Percentiles rank a stretch among this genome's conserved stretches.
These are phyloP conservation scores for Rotaria macrura DNA, from an alignment of 2,888 invertebrate species.

Conservation along the genomic window DNA sequence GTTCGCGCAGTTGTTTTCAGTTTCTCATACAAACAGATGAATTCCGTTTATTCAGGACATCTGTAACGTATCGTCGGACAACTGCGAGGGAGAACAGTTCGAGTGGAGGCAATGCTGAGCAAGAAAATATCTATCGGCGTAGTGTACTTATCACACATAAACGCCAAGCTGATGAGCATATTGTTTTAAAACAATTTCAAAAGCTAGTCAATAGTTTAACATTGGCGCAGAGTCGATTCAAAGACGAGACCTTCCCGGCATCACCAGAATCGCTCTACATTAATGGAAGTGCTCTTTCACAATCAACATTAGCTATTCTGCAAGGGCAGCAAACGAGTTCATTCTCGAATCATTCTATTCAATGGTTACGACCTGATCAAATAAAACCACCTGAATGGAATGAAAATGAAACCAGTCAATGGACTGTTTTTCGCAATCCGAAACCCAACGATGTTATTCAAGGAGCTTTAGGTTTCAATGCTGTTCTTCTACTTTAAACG, in stretches of 20 bases:
- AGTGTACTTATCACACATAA: neutral
- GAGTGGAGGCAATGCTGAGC: neutral
- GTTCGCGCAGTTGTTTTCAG: too few relatives aligned
- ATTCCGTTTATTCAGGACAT: neutral
- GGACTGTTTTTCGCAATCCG: constrained; percentile 30
- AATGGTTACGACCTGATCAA: constrained; percentile 29
- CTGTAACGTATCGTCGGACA: neutral
- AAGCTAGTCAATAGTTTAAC: neutral
- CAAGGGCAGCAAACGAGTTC: neutral
- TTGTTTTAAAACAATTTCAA: neutral
- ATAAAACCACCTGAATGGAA: neutral
- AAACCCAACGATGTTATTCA: constrained; percentile 32
- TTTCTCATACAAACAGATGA: too few relatives aligned
- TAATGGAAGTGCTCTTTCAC: neutral
- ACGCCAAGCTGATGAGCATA: constrained; percentile 2
- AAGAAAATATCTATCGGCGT: neutral
- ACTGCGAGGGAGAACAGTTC: neutral
- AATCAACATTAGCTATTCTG: neutral
- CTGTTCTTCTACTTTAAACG: too few relatives aligned
- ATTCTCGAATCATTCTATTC: neutral
- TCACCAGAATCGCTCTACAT: neutral
- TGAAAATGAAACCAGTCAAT: constrained; percentile 12
- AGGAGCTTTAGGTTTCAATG: constrained; percentile 22
- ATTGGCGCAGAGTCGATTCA: neutral
- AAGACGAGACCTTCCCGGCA: neutral